Percentiles rank a stretch among this genome's conserved stretches.
These are phyloP conservation scores for Lithophane leautieri DNA, from an alignment of 2,888 invertebrate genomes.

Conservation along the genomic window DNA sequence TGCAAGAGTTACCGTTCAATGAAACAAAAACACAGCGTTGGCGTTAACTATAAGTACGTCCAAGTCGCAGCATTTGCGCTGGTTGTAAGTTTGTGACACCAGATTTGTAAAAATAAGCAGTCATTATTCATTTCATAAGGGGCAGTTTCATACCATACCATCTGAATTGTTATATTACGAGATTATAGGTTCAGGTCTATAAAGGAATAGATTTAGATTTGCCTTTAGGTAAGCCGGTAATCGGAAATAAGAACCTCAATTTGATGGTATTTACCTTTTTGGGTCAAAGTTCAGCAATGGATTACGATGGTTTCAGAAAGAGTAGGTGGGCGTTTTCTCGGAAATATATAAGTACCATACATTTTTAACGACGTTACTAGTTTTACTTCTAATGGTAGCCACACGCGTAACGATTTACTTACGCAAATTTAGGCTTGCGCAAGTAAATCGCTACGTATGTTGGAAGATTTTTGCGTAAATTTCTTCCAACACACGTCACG, in stretches of 20 bases:
- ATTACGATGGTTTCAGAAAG: not conserved
- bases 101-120: no score
- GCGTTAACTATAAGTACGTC: not conserved
- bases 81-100: no score
- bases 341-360: not conserved
- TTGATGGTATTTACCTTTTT: not conserved
- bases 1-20: not conserved
- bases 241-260: not conserved
- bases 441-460: no score
- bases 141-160: no score
- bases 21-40: not conserved
- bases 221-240: not conserved
- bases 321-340: not conserved
- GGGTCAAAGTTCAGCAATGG: not conserved
- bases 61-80: no score
- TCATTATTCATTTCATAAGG: no score
- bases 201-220: not conserved
- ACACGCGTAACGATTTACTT: no score
- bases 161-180: no score
- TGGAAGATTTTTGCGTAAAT: no score
- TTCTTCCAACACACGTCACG: no score
- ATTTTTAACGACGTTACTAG: not conserved
- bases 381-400: not conserved
- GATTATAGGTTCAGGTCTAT: not conserved
- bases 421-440: no score